These are phyloP conservation scores for Solenopsis fugax DNA, from an alignment of 1,140 invertebrate genomes.

Conservation along the genomic window DNA sequence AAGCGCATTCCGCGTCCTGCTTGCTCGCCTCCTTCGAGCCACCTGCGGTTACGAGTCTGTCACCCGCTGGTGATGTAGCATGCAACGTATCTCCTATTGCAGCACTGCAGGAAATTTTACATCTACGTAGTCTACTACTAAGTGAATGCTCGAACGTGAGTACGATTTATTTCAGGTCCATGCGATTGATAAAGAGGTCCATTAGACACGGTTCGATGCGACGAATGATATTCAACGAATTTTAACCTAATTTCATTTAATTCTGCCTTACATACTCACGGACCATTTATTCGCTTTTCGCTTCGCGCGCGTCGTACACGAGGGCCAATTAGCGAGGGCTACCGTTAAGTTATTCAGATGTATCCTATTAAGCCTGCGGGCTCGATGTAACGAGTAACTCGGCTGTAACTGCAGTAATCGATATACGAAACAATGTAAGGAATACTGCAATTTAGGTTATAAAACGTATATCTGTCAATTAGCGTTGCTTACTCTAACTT, in stretches of 20 bases:
- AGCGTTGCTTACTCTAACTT: not conserved
- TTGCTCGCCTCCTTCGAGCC: conserved; percentile 18
- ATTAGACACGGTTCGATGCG: not conserved
- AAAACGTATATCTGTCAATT: not conserved
- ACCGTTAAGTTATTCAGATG: conserved; percentile 58
- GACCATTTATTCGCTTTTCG: conserved; percentile 16
- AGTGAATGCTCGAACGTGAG: not conserved
- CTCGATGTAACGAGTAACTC: conserved; percentile 17
- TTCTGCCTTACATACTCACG: not conserved
- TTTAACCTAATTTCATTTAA: conserved; percentile 14
- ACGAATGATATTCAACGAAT: conserved; percentile 26
- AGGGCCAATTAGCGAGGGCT: conserved; percentile 12
- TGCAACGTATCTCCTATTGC: not conserved
- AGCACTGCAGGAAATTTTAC: not conserved
- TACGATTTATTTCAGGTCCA: not conserved
- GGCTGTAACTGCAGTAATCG: not conserved
- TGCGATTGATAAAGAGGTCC: not conserved
- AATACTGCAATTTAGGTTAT: not conserved
- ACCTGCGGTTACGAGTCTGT: conserved; percentile 27
- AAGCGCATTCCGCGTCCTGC: conserved; percentile 56
- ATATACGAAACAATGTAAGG: not conserved
- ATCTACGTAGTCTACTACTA: not conserved
- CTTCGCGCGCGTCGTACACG: not conserved
- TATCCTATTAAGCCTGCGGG: conserved; percentile 11
- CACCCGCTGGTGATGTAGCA: not conserved